Percentiles rank a stretch among this genome's conserved stretches.
Evolutionary conservation across 1,140 invertebrate species (phyloP).

Genomic region (Antheraea pernyi): DNA sequence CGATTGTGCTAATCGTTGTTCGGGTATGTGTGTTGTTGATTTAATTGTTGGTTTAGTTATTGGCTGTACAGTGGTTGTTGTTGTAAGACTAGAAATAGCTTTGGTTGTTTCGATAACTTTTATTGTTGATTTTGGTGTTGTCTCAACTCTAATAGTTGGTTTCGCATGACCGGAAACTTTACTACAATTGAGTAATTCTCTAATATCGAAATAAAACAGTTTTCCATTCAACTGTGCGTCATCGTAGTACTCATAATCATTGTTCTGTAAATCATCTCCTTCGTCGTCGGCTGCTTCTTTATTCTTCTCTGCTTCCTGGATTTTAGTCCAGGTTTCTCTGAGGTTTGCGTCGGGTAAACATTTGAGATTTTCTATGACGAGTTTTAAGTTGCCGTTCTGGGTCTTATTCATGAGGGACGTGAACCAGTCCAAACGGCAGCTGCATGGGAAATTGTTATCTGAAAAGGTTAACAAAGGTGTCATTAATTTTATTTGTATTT

Average conservation of each 20-base stretch:
- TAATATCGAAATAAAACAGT: conserved; percentile 64
- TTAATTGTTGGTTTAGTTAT: conserved; percentile 17
- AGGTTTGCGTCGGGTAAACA: conserved; percentile 53
- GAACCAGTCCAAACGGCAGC: conserved; percentile 65
- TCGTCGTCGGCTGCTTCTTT: conserved; percentile 32
- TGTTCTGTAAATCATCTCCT: conserved; percentile 28
- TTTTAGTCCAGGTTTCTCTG: conserved; percentile 49
- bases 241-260: conserved; percentile 69
- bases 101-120: conserved; percentile 14
- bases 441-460: conserved; percentile 68
- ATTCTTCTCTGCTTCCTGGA: conserved; percentile 46
- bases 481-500: too few species aligned
- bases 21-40: conserved; percentile 14
- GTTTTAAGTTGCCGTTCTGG: conserved; percentile 44
- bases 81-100: conserved; percentile 11
- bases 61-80: conserved; percentile 15
- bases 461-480: conserved; percentile 25
- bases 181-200: conserved; percentile 57
- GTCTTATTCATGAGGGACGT: conserved; percentile 56
- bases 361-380: conserved; percentile 61
- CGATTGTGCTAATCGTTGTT: not conserved
- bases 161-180: not conserved
- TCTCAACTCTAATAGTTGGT: not conserved
- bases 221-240: conserved; percentile 63
- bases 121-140: conserved; percentile 16